Percentiles rank a stretch among this genome's conserved stretches.
Conservation (phyloP, 1,140 invertebrate genomes). For the Bilobella aurantiaca region DNA sequence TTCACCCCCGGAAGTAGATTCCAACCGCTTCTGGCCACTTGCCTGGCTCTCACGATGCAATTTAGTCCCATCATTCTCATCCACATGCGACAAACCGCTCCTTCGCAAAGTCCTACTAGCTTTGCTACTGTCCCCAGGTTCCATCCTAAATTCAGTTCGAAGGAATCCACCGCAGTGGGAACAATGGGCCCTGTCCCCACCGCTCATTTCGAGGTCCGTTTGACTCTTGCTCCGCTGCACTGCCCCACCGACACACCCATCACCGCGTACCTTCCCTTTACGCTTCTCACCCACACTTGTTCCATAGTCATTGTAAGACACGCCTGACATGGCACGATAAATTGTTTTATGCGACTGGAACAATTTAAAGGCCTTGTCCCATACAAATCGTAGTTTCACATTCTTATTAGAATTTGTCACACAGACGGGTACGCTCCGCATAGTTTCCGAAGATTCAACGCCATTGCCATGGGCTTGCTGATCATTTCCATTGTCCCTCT, state of each 20-base stretch:
- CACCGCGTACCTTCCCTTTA: background rate
- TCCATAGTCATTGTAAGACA: constrained; percentile 29
- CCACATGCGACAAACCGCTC: background rate
- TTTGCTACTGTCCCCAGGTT: background rate
- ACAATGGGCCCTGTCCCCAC: background rate
- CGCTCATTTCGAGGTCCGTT: constrained; percentile 7
- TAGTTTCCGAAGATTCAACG: background rate
- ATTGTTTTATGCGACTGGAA: constrained; percentile 26
- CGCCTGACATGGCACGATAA: constrained; percentile 29
- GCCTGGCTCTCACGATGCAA: too few relatives aligned
- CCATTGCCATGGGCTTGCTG: too few relatives aligned
- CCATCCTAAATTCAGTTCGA: background rate
- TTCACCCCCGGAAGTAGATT: constrained; percentile 35
- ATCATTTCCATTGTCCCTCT: too few relatives aligned
- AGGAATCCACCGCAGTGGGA: background rate
- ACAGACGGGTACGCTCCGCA: constrained; percentile 25
- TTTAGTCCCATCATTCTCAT: background rate
- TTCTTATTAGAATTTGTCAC: constrained; percentile 27
- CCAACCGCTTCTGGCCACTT: background rate
- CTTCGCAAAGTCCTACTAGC: background rate
- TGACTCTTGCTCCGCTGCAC: constrained; percentile 16
- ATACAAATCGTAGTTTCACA: constrained; percentile 31
- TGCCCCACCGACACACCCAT: too few relatives aligned
- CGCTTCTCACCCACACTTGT: background rate
- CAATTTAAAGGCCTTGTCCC: constrained; percentile 34